phyloP scores from a whole-genome alignment of 2,888 invertebrate genomes.

The Ernsta delagoae region DNA sequence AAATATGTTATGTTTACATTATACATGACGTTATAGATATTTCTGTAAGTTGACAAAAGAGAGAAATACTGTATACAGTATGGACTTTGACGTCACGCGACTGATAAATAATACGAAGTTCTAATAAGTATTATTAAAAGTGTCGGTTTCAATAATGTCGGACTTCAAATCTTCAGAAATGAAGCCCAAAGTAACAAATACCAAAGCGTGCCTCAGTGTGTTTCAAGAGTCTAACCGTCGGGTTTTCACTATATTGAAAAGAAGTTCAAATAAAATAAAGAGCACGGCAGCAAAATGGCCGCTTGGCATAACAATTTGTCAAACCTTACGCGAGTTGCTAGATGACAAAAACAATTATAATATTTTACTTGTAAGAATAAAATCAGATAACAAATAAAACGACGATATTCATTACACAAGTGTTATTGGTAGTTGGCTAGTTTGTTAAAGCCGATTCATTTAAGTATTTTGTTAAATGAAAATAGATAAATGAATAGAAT shows the following conservation, averaged over 20 bases:
- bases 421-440: too few relatives aligned
- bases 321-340: constrained; percentile 3
- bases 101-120: too few relatives aligned
- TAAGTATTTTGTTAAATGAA: too few relatives aligned
- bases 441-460: too few relatives aligned
- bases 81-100: too few relatives aligned
- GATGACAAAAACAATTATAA: neutral
- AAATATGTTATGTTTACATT: too few relatives aligned
- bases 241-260: constrained; percentile 31
- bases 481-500: too few relatives aligned
- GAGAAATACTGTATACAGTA: too few relatives aligned
- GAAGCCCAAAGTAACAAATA: neutral
- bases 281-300: constrained; percentile 44
- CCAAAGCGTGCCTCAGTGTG: neutral
- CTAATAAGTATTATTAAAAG: too few relatives aligned
- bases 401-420: too few relatives aligned
- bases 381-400: neutral
- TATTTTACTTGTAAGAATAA: neutral
- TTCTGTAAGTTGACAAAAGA: too few relatives aligned
- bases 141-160: neutral
- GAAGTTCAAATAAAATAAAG: constrained; percentile 50
- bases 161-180: neutral
- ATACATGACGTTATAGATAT: too few relatives aligned
- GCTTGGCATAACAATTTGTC: constrained; percentile 11
- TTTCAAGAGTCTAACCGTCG: constrained; percentile 12